Evolutionary conservation across 2,888 invertebrate genomes (phyloP).

Genomic region (Gastracanthus pulcherrimus): DNA sequence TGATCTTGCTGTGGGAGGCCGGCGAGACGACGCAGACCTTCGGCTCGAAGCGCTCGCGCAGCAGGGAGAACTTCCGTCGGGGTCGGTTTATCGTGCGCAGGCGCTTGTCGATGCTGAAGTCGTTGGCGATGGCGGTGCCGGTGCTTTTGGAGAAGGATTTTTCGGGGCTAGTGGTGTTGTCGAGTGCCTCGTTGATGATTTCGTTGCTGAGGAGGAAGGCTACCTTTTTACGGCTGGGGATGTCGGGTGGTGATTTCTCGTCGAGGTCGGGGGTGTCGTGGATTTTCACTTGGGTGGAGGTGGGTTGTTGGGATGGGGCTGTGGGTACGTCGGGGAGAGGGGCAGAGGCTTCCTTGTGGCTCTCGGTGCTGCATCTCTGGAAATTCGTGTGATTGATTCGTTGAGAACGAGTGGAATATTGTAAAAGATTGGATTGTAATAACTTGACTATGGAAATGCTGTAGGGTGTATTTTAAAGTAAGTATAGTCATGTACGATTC

Average conservation of each 20-base stretch:
- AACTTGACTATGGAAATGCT: too few relatives aligned
- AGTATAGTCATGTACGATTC: too few relatives aligned
- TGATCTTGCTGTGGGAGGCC: conserved; percentile 27
- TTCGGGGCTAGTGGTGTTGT: conserved; percentile 8
- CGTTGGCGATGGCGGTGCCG: too few relatives aligned
- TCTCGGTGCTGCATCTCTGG: conserved; percentile 44
- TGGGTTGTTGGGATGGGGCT: neutral
- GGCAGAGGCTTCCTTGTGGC: neutral
- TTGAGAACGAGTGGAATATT: too few relatives aligned
- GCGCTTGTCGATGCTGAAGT: conserved; percentile 59
- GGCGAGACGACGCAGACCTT: conserved; percentile 68
- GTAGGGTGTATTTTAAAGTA: too few relatives aligned
- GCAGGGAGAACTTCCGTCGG: conserved; percentile 80
- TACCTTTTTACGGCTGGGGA: conserved; percentile 36
- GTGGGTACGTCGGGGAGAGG: neutral
- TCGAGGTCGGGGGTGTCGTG: neutral
- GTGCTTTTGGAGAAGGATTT: conserved; percentile 9
- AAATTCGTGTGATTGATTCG: too few relatives aligned
- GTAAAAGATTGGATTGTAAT: too few relatives aligned
- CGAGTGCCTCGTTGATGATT: conserved; percentile 40
- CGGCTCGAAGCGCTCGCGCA: conserved; percentile 81
- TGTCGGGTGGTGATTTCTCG: neutral
- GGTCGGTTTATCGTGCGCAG: conserved; percentile 74
- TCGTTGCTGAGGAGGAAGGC: conserved; percentile 43
- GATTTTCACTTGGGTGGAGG: neutral